These are phyloP conservation scores for Rhamnusium bicolor DNA, from an alignment of 2,888 invertebrate genomes.

Conservation along the genomic window DNA sequence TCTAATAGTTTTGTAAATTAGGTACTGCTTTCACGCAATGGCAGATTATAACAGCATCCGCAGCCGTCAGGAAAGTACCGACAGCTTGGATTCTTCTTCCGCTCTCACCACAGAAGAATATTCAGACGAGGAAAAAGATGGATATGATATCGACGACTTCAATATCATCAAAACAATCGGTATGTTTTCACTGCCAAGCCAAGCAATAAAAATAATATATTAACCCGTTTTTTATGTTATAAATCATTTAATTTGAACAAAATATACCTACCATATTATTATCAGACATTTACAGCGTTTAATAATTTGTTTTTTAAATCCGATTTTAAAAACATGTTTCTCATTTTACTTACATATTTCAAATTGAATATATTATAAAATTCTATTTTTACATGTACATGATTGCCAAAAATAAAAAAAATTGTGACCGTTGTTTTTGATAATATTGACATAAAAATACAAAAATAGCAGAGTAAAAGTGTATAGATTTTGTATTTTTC, in stretches of 20 bases:
- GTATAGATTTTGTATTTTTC: neutral
- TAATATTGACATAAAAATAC: neutral
- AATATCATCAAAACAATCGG: conserved; percentile 92
- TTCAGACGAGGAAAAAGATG: conserved; percentile 72
- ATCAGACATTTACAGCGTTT: neutral
- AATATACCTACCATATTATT: no score
- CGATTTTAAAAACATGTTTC: neutral
- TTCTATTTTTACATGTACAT: neutral
- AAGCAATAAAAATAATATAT: neutral
- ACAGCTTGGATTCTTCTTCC: conserved; percentile 66
- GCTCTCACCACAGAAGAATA: conserved; percentile 74
- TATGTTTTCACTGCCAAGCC: no score
- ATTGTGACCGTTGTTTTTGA: neutral
- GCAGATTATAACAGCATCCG: conserved; percentile 60
- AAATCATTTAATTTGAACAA: no score
- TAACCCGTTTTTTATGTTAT: no score
- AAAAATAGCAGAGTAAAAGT: neutral
- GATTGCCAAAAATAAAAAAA: neutral
- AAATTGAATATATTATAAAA: neutral
- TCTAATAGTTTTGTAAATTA: conserved; percentile 32
- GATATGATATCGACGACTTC: conserved; percentile 80
- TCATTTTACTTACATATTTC: neutral
- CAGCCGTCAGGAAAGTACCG: conserved; percentile 68
- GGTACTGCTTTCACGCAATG: conserved; percentile 49
- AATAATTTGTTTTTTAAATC: neutral